A percentile compares a stretch with the other conserved stretches of the same genome.
These are phyloP conservation scores for Chaetophractus vellerosus DNA, from an alignment of 2,797 vertebrate species.

Conservation along the genomic window DNA sequence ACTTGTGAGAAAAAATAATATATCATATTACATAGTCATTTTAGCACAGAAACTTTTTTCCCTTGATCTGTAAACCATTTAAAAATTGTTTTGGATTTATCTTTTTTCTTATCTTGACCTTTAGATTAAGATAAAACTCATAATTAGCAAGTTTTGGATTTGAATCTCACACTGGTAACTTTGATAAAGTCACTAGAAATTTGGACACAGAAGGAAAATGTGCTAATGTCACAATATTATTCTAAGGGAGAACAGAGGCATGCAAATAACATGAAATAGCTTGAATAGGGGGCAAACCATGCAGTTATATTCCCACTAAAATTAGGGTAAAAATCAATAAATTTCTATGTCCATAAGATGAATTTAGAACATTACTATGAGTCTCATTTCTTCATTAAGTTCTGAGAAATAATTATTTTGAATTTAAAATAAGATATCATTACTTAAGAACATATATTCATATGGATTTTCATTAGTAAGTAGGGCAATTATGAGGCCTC, in stretches of 20 bases:
- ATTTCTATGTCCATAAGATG: neutral
- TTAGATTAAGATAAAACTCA: neutral
- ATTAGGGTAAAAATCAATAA: neutral
- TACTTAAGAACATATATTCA: neutral
- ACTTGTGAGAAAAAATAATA: neutral
- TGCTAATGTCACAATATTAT: neutral
- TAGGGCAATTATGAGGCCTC: neutral
- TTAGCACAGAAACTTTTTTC: neutral
- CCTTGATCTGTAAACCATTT: neutral
- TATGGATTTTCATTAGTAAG: neutral
- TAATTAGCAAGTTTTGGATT: neutral
- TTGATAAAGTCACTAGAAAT: neutral
- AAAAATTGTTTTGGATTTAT: neutral
- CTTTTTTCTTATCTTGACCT: neutral
- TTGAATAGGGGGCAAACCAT: neutral
- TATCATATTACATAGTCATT: neutral
- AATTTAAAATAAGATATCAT: slow-evolving; percentile 19
- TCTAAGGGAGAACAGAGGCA: neutral
- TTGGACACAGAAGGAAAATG: neutral
- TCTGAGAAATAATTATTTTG: slow-evolving; percentile 19
- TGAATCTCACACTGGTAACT: no score
- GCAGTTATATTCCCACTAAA: neutral
- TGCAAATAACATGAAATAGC: neutral
- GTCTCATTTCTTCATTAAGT: neutral
- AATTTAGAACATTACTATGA: neutral